Conservation (phyloP, 2,888 invertebrate genomes). For the Odontomyia ornata region DNA sequence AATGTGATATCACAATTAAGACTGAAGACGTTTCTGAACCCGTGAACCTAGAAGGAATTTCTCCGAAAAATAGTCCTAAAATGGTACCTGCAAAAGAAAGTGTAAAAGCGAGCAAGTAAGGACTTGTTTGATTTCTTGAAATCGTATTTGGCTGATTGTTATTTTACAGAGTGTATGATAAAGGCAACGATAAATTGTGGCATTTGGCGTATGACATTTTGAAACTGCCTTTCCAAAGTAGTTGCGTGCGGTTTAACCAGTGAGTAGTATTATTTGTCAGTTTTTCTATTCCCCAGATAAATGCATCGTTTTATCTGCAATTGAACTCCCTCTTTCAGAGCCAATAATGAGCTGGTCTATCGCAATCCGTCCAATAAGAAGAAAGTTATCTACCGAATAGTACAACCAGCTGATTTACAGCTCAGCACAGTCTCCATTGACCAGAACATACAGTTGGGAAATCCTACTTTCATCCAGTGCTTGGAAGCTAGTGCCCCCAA, state of each 20-base stretch:
- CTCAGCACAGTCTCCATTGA: background rate
- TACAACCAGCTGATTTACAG: slow-evolving; percentile 24
- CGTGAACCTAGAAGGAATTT: background rate
- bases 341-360: slow-evolving; percentile 37
- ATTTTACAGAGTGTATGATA: background rate
- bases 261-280: slow-evolving; percentile 45
- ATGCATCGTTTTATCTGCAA: background rate
- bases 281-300: background rate
- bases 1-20: background rate
- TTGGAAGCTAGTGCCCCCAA: background rate
- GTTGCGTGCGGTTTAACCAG: slow-evolving; percentile 60
- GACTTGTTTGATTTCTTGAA: background rate
- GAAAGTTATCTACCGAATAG: slow-evolving; percentile 36
- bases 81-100: too few relatives aligned
- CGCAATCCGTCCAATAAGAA: slow-evolving; percentile 26
- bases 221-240: slow-evolving; percentile 58
- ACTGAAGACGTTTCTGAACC: background rate
- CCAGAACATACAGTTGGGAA: background rate
- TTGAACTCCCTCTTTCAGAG: too few relatives aligned
- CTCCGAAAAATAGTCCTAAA: background rate
- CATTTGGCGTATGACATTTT: slow-evolving; percentile 59
- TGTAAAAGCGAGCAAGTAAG: background rate
- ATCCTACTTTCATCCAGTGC: slow-evolving; percentile 26
- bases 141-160: too few relatives aligned
- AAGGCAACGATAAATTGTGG: slow-evolving; percentile 55